Evolutionary conservation across 2,797 vertebrate genomes (phyloP).

Genomic region (Decapterus maruadsi): DNA sequence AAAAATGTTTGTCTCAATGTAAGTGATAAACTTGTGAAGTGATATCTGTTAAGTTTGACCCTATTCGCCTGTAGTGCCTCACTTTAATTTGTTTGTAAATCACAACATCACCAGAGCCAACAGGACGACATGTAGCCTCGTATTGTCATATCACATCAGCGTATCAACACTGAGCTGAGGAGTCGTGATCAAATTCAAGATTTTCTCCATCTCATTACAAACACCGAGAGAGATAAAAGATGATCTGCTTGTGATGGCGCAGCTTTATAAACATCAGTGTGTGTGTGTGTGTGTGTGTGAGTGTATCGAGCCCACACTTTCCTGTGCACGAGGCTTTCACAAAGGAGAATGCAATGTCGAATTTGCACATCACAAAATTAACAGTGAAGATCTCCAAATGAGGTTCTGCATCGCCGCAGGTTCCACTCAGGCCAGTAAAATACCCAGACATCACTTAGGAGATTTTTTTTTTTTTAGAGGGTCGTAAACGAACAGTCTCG

Average conservation of each 20-base stretch:
- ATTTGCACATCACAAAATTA: constrained; percentile 15
- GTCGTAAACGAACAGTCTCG: constrained; percentile 24
- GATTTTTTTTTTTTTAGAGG: constrained; percentile 20
- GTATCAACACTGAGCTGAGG: neutral
- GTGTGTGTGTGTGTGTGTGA: constrained; percentile 1
- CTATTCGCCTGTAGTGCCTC: no score
- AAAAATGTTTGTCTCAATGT: no score
- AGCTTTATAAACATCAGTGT: constrained; percentile 25
- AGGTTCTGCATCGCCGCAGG: neutral
- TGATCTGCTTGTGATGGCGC: constrained; percentile 19
- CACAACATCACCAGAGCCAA: neutral
- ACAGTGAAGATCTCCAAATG: constrained; percentile 13
- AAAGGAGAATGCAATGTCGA: constrained; percentile 12
- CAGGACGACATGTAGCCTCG: neutral
- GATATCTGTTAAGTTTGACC: no score
- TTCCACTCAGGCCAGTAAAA: constrained; percentile 23
- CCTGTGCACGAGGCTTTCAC: constrained; percentile 7
- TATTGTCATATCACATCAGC: constrained; percentile 1
- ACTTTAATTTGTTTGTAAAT: neutral
- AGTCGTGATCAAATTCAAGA: constrained; percentile 17
- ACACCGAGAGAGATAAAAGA: constrained; percentile 22
- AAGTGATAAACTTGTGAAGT: no score
- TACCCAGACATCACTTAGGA: constrained; percentile 24
- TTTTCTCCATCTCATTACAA: constrained; percentile 26
- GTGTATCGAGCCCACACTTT: constrained; percentile 18